A percentile compares a stretch with the other conserved stretches of the same genome.
phyloP scores from a whole-genome alignment of 2,113 vertebrate genomes.

The Tonatia bakeri region DNA sequence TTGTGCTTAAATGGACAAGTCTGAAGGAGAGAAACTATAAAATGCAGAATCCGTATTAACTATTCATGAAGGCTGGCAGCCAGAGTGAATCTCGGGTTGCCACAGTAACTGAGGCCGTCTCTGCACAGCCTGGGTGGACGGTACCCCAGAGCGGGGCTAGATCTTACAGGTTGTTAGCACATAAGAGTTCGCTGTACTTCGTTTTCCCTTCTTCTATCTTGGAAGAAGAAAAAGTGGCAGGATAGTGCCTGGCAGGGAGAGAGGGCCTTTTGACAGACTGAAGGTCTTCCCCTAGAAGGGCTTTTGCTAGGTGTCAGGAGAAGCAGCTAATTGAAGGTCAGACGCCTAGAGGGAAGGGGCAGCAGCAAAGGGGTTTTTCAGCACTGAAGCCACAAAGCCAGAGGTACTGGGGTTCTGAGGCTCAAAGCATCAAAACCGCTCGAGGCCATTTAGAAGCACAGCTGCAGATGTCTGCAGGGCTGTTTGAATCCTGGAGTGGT shows the following conservation, averaged over 20 bases:
- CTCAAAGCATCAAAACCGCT: constrained; percentile 36
- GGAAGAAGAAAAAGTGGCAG: background rate
- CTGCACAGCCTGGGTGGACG: background rate
- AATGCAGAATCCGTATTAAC: background rate
- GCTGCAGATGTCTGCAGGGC: background rate
- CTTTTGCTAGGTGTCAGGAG: background rate
- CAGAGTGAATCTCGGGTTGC: background rate
- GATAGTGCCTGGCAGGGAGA: background rate
- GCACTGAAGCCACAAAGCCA: background rate
- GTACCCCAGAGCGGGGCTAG: background rate
- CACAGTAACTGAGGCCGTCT: constrained; percentile 16
- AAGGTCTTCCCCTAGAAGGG: background rate
- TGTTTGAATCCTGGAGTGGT: constrained; percentile 8
- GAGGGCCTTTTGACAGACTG: background rate
- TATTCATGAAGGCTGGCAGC: background rate
- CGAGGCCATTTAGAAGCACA: constrained; percentile 38
- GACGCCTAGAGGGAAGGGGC: background rate
- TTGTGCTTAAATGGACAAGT: background rate
- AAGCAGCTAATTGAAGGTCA: background rate
- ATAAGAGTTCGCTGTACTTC: background rate
- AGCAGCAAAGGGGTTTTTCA: background rate
- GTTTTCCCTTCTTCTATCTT: background rate
- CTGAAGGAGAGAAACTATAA: background rate
- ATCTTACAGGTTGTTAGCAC: background rate
- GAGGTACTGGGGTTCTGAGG: background rate